phyloP scores from a whole-genome alignment of 2,888 invertebrate species.

The Dinocampus coccinellae region DNA sequence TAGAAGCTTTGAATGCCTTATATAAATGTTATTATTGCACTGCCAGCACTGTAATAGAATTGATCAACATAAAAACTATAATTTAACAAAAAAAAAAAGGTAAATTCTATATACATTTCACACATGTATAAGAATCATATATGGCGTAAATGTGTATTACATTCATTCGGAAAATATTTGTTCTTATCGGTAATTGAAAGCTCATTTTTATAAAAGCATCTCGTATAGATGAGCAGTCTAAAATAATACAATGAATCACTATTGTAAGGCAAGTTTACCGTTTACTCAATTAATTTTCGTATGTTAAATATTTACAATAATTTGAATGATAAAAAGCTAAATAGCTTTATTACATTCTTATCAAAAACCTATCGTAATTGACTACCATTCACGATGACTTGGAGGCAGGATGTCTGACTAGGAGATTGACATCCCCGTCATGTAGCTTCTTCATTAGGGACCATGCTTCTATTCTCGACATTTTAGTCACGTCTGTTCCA shows the following conservation, averaged over 20 bases:
- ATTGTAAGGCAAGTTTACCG: constrained; percentile 12
- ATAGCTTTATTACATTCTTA: background rate
- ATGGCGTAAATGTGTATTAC: constrained; percentile 9
- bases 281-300: background rate
- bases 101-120: constrained; percentile 2
- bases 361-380: constrained; percentile 42
- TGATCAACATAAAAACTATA: constrained; percentile 11
- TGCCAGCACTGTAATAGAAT: constrained; percentile 52
- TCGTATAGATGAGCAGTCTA: constrained; percentile 15
- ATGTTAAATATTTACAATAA: constrained; percentile 7
- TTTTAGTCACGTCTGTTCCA: constrained; percentile 82
- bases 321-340: constrained; percentile 9
- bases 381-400: constrained; percentile 65
- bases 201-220: constrained; percentile 1
- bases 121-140: background rate
- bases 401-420: constrained; percentile 71
- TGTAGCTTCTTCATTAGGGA: constrained; percentile 91
- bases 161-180: background rate
- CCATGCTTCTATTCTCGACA: constrained; percentile 96
- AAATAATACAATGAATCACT: constrained; percentile 14
- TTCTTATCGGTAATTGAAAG: background rate
- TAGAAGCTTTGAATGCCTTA: constrained; percentile 35
- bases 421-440: constrained; percentile 83
- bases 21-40: constrained; percentile 52
- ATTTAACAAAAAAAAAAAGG: constrained; percentile 1